These are phyloP conservation scores for Crematogaster levior DNA, from an alignment of 2,888 invertebrate genomes.

Conservation along the genomic window DNA sequence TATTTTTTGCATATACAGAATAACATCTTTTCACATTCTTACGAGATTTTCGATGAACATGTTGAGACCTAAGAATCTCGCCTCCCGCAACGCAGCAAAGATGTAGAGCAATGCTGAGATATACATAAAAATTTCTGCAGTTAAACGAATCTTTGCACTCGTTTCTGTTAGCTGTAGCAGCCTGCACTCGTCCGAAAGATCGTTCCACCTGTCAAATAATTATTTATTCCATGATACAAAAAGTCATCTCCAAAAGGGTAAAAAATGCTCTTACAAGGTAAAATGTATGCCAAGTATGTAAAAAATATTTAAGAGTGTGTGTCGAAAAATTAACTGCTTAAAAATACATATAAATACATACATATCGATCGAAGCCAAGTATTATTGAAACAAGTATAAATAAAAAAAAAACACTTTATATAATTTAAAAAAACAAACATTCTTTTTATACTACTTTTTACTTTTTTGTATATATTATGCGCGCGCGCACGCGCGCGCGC, in stretches of 20 bases:
- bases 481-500: no score
- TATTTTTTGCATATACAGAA: neutral
- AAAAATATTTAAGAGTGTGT: neutral
- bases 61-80: slow-evolving; percentile 95
- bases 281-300: neutral
- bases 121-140: slow-evolving; percentile 92
- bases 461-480: no score
- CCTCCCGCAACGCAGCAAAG: slow-evolving; percentile 94
- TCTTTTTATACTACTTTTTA: no score
- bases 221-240: neutral
- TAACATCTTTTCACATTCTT: slow-evolving; percentile 79
- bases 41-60: slow-evolving; percentile 99
- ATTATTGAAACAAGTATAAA: neutral
- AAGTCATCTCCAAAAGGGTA: no score
- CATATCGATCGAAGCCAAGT: neutral
- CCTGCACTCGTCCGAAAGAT: slow-evolving; percentile 90
- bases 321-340: neutral
- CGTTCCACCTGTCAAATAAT: slow-evolving; percentile 88
- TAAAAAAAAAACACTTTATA: neutral
- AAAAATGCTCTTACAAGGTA: no score
- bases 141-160: slow-evolving; percentile 90
- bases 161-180: slow-evolving; percentile 89
- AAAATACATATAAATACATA: neutral
- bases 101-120: slow-evolving; percentile 95
- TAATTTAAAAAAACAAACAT: no score